Evolutionary conservation across 2,113 vertebrate species (phyloP).

Genomic region (Podiceps cristatus): DNA sequence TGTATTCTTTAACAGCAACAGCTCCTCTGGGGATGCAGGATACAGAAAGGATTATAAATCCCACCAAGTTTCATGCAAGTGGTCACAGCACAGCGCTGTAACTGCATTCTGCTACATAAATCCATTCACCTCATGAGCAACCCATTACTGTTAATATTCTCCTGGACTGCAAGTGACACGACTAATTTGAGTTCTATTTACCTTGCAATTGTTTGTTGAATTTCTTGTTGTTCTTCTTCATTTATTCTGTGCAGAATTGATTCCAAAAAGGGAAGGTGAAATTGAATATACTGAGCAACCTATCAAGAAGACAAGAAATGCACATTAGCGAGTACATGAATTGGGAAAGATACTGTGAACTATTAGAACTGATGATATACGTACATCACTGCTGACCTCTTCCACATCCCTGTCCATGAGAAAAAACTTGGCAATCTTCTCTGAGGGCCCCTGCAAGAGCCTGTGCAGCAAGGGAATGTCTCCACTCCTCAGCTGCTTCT

Average conservation of each 20-base stretch:
- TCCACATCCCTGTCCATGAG: constrained; percentile 90
- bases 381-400: constrained; percentile 92
- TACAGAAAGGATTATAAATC: neutral
- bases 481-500: constrained; percentile 81
- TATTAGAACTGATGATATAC: neutral
- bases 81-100: neutral
- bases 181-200: constrained; percentile 44
- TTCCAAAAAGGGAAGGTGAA: constrained; percentile 87
- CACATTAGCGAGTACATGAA: fast-evolving
- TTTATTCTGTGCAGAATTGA: constrained; percentile 84
- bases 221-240: constrained; percentile 86
- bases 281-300: constrained; percentile 93
- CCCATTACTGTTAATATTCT: fast-evolving
- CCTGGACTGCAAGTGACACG: neutral
- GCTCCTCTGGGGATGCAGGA: neutral
- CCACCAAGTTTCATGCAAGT: too few relatives aligned
- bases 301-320: constrained; percentile 22
- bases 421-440: constrained; percentile 88
- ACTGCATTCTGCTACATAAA: fast-evolving
- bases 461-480: constrained; percentile 90
- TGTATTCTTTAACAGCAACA: neutral
- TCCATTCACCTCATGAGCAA: neutral
- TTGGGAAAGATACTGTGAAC: fast-evolving
- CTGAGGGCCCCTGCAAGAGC: constrained; percentile 90
- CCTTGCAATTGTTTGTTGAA: constrained; percentile 81